Percentiles rank a stretch among this genome's conserved stretches.
These are phyloP conservation scores for Cheilosia variabilis DNA, from an alignment of 2,888 invertebrate genomes.

Conservation along the genomic window DNA sequence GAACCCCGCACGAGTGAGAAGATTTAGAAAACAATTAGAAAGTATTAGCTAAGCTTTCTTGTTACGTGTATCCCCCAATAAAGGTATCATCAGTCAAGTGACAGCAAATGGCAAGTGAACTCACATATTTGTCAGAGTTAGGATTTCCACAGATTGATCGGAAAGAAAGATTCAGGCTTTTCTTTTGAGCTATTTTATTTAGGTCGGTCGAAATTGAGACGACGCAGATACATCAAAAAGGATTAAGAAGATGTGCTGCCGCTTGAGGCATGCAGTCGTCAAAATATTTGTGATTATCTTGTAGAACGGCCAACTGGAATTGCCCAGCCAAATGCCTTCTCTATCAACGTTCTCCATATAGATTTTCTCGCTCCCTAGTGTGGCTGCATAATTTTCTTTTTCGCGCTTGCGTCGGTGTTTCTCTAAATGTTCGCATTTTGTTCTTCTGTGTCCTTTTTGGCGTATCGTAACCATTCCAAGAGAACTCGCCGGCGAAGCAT, in stretches of 20 bases:
- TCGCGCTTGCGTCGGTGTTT: too few species aligned
- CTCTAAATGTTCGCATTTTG: too few species aligned
- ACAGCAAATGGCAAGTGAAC: slow-evolving; percentile 6
- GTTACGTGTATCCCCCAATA: slow-evolving; percentile 29
- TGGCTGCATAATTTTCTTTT: too few species aligned
- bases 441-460: too few species aligned
- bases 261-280: not conserved
- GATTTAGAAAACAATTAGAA: slow-evolving; percentile 68
- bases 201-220: not conserved
- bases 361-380: too few species aligned
- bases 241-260: not conserved
- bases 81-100: slow-evolving; percentile 22
- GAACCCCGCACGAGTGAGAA: slow-evolving; percentile 24
- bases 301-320: too few species aligned
- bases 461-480: too few species aligned
- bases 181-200: not conserved
- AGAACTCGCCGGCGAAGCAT: too few species aligned
- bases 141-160: not conserved
- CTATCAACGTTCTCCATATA: too few species aligned
- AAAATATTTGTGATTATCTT: not conserved
- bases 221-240: not conserved
- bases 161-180: not conserved
- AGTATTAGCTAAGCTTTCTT: slow-evolving; percentile 68
- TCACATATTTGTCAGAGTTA: not conserved
- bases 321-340: too few species aligned